Conservation (phyloP, 2,113 vertebrate genomes). For the Tachysurus vachellii region DNA sequence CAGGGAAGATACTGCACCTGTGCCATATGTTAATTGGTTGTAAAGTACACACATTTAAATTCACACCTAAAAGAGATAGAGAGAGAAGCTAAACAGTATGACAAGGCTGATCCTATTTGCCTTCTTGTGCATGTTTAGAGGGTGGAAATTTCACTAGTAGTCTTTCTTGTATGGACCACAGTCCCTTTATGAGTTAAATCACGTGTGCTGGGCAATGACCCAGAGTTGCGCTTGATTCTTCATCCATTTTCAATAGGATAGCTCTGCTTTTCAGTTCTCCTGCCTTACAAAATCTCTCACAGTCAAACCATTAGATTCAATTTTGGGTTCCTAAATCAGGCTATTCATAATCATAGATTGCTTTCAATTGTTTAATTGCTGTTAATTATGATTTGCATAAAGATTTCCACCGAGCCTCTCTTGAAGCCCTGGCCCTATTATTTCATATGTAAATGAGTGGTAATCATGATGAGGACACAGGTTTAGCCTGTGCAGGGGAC, state of each 20-base stretch:
- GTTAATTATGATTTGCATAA: conserved; percentile 84
- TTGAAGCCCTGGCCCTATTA: conserved; percentile 72
- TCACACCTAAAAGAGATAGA: conserved; percentile 26
- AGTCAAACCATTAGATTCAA: conserved; percentile 70
- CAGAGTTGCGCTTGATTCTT: neutral
- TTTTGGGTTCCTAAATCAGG: conserved; percentile 72
- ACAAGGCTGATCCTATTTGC: neutral
- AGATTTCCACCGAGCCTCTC: conserved; percentile 79
- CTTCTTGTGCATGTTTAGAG: conserved; percentile 8
- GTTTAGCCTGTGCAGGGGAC: conserved; percentile 27
- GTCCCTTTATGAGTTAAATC: neutral
- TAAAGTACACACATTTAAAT: conserved; percentile 44
- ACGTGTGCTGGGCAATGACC: neutral
- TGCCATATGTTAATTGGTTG: conserved; percentile 24
- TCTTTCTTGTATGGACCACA: neutral
- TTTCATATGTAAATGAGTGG: conserved; percentile 76
- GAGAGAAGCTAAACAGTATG: conserved; percentile 7
- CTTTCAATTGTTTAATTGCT: conserved; percentile 80
- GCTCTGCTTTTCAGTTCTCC: neutral
- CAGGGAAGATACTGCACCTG: conserved; percentile 31
- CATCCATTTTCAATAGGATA: conserved; percentile 19
- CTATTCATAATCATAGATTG: conserved; percentile 71
- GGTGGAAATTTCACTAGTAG: neutral
- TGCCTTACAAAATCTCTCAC: conserved; percentile 54
- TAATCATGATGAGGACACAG: conserved; percentile 62